These are phyloP conservation scores for Bacillus rossius DNA, from an alignment of 1,140 invertebrate species.

Conservation along the genomic window DNA sequence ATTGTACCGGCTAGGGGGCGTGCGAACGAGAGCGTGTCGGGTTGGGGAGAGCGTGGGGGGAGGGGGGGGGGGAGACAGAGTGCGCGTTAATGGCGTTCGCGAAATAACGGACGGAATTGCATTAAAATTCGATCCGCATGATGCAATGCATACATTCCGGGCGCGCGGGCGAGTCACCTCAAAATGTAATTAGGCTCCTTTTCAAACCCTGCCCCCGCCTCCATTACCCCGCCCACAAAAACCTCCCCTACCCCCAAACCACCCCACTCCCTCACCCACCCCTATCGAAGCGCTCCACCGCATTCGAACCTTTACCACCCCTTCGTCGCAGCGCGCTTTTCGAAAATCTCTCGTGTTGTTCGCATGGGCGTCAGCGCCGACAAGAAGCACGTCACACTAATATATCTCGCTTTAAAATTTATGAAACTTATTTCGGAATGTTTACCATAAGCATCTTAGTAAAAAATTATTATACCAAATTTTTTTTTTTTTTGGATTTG, in stretches of 20 bases:
- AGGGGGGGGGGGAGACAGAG: conserved; percentile 4
- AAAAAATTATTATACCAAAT: too few species aligned
- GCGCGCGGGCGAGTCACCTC: conserved; percentile 11
- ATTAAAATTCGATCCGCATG: conserved; percentile 17
- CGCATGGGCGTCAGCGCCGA: too few species aligned
- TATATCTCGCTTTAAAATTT: too few species aligned
- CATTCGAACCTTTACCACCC: too few species aligned
- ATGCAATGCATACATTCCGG: conserved; percentile 14
- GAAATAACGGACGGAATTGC: conserved; percentile 18
- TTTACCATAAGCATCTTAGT: too few species aligned
- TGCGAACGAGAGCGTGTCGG: not conserved
- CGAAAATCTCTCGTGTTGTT: too few species aligned
- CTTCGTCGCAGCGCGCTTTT: too few species aligned
- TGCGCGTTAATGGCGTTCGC: conserved; percentile 10
- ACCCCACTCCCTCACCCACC: not conserved
- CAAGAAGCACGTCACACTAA: too few species aligned
- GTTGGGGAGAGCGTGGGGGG: not conserved
- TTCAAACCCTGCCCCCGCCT: conserved; percentile 3
- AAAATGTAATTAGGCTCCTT: conserved; percentile 20
- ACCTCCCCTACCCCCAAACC: not conserved
- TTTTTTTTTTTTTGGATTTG: too few species aligned
- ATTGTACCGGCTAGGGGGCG: not conserved
- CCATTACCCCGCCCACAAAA: not conserved
- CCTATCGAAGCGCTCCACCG: not conserved
- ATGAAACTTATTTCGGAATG: too few species aligned